These are phyloP conservation scores for Tangara arthus DNA, from an alignment of 2,797 vertebrate genomes.

Conservation along the genomic window DNA sequence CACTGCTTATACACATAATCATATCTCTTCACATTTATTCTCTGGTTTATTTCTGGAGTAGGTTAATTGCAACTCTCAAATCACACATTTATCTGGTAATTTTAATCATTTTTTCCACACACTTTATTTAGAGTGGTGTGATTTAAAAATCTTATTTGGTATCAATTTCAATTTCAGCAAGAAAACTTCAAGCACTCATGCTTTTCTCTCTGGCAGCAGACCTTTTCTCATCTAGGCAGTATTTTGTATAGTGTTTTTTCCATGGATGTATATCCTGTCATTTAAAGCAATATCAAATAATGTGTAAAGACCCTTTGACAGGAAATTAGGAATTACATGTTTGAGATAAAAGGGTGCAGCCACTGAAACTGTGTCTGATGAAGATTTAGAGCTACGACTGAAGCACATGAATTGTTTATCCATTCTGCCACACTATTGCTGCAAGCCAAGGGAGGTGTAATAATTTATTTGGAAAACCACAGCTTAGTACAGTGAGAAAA, in stretches of 20 bases:
- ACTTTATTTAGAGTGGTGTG: neutral
- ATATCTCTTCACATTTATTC: neutral
- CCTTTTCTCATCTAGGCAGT: neutral
- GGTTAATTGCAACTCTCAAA: neutral
- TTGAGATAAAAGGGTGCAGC: constrained; percentile 62
- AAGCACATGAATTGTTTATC: constrained; percentile 58
- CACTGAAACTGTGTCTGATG: constrained; percentile 41
- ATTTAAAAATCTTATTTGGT: neutral
- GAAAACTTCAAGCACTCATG: neutral
- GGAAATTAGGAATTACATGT: constrained; percentile 46
- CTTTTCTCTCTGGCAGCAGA: neutral
- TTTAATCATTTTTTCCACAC: neutral
- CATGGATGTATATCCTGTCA: neutral
- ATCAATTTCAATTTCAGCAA: neutral
- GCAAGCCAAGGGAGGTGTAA: constrained; percentile 45
- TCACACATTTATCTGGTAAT: neutral
- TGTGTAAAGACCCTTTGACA: constrained; percentile 5
- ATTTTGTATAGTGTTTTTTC: neutral
- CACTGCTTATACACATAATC: neutral
- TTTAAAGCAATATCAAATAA: constrained; percentile 58
- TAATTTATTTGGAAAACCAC: constrained; percentile 70
- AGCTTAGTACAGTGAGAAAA: constrained; percentile 58
- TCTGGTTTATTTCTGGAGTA: neutral
- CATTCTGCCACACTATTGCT: constrained; percentile 46
- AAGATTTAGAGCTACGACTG: constrained; percentile 66